Evolutionary conservation across 2,888 invertebrate species (phyloP), one percentile per base, ranked within the genome.

Genomic region (Eudasyphora cyanicolor): DNA sequence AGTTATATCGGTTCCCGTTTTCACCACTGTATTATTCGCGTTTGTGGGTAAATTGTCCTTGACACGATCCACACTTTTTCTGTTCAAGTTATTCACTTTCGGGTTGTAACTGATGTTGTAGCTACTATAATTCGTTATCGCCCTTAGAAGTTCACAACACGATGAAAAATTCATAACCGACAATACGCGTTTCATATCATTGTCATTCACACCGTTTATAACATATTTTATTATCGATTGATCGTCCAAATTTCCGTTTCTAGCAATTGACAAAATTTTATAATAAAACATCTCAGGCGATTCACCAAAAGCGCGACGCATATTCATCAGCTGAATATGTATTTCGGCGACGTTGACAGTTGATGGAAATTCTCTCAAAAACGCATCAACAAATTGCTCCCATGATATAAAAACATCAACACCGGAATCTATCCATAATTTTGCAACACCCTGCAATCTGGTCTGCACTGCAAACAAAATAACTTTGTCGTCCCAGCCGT

Each of bases 401-500:
- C 38, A 74, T 24, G 35, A 19, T 17, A 21, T 60, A n/a, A 74
- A 74, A 42, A 74, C 60, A 69, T 60, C 69, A 42, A 5, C 6
- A 2, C 12, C n/a, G 4, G 49, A 49, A 17, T 49, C 49, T 17
- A 49, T 19, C 49, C 49, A 49, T 5, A 17, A 19, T 57, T 69
- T 76, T n/a, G 76, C 76, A 3, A 54, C 69, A 29, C 76, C 76
- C 29, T 76, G 51, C 21, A 76, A 14, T 45, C 57, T 76, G 2
- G 27, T 45, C 21, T 76, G 76, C 29, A 69, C 69, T 14, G 69
- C 69, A 69, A 76, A 54, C 8, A 69, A 14, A 2, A 76, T 3
- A 14, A 57, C 17, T n/a, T 32, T 67, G 19, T 76, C 76, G 17
- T 76, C 76, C 76, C 76, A 76, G 51, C 67, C 27, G 19, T 76